Evolutionary conservation across 2,113 vertebrate species (phyloP).

Genomic region (Gasterosteus nipponicus): DNA sequence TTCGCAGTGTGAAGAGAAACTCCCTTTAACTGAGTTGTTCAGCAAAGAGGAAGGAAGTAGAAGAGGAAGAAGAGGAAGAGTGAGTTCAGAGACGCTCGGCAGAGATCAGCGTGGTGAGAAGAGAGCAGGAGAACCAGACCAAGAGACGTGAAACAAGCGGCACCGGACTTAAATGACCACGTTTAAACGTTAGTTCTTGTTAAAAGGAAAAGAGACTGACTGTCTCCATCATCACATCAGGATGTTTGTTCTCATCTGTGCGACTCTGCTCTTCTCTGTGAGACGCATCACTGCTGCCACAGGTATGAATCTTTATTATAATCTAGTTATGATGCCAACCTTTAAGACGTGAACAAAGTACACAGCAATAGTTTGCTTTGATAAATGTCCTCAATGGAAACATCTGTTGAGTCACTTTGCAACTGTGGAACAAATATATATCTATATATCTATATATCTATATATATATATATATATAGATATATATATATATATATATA

Average conservation of each 20-base stretch:
- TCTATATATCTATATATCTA: background rate
- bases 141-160: conserved; percentile 17
- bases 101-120: conserved; percentile 9
- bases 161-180: background rate
- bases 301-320: conserved; percentile 28
- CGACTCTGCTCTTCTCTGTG: conserved; percentile 17
- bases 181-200: background rate
- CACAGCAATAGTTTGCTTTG: background rate
- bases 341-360: background rate
- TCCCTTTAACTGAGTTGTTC: conserved; percentile 11
- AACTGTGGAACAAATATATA: background rate
- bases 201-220: background rate
- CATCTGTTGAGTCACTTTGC: background rate
- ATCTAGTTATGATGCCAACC: background rate
- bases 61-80: conserved; percentile 34
- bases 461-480: background rate
- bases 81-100: background rate
- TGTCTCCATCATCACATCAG: background rate
- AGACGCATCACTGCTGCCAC: background rate
- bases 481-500: background rate
- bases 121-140: background rate
- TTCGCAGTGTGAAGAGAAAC: too few relatives aligned
- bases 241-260: conserved; percentile 35
- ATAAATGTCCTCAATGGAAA: background rate
- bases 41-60: conserved; percentile 19